Percentiles rank a stretch among this genome's conserved stretches.
phyloP scores from a whole-genome alignment of 2,888 invertebrate genomes.

The Osmoderma eremita region DNA sequence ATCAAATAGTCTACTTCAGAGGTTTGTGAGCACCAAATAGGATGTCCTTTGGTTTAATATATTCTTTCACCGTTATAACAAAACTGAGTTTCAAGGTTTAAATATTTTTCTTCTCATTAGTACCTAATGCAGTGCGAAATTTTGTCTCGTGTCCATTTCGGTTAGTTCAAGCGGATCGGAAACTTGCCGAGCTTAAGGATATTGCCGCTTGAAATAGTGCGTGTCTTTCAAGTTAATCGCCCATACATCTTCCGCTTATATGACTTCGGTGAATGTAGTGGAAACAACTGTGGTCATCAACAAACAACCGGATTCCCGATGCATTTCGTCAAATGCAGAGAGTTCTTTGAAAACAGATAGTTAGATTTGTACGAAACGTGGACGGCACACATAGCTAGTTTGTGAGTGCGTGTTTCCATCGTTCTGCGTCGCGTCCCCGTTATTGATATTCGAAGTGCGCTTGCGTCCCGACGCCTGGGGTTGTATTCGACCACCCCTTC shows the following conservation, averaged over 20 bases:
- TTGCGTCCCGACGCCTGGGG: conserved; percentile 39
- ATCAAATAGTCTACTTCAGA: no score
- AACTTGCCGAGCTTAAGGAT: background rate
- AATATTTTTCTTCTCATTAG: no score
- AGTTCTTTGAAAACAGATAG: conserved; percentile 18
- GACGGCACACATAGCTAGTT: conserved; percentile 25
- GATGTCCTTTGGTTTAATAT: no score
- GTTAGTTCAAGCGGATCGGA: background rate
- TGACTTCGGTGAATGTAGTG: conserved; percentile 19
- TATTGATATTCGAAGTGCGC: conserved; percentile 42
- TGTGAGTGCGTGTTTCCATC: conserved; percentile 28
- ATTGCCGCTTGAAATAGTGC: conserved; percentile 1
- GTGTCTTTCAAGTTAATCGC: conserved; percentile 6
- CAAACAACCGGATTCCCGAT: background rate
- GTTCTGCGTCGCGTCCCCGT: conserved; percentile 38
- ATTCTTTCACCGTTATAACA: no score
- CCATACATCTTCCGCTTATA: conserved; percentile 15
- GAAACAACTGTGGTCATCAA: conserved; percentile 5
- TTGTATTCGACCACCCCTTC: conserved; percentile 37
- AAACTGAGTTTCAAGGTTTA: no score
- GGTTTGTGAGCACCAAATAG: no score
- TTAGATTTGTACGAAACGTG: conserved; percentile 20
- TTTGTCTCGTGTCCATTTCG: conserved; percentile 15
- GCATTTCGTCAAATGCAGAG: background rate
- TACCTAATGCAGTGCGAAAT: background rate